phyloP scores from a whole-genome alignment of 1,140 invertebrate species.

The Oedothorax gibbosus region DNA sequence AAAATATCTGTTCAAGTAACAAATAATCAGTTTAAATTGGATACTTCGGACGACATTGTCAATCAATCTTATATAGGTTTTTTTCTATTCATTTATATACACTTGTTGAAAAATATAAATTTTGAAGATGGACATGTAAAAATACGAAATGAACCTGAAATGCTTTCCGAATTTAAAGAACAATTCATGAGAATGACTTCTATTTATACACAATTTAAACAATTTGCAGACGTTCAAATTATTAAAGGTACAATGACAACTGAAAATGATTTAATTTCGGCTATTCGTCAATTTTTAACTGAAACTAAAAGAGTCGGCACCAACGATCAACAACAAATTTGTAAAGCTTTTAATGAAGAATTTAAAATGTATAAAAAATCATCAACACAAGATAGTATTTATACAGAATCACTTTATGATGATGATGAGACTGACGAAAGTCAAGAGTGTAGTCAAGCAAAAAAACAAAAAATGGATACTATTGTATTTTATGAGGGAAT shows the following conservation, averaged over 20 bases:
- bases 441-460: not conserved
- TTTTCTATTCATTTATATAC: conserved; percentile 18
- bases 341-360: conserved; percentile 20
- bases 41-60: not conserved
- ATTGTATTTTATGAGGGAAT: conserved; percentile 33
- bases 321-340: not conserved
- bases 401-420: not conserved
- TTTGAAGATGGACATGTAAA: conserved; percentile 11
- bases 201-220: conserved; percentile 21
- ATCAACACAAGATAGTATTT: not conserved
- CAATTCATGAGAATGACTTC: conserved; percentile 17
- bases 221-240: conserved; percentile 20
- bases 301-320: conserved; percentile 11
- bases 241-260: not conserved
- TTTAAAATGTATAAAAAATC: conserved; percentile 2
- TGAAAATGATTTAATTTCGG: conserved; percentile 9
- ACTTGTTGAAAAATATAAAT: conserved; percentile 19
- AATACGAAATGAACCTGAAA: conserved; percentile 6
- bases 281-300: conserved; percentile 21
- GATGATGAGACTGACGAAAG: not conserved
- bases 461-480: not conserved
- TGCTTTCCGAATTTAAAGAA: conserved; percentile 29
- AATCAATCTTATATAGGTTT: conserved; percentile 2
- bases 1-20: conserved; percentile 8
- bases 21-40: conserved; percentile 2